Evolutionary conservation across 2,797 vertebrate species (phyloP), one percentile per base, ranked within the genome.

Genomic region (Myripristis murdjan): DNA sequence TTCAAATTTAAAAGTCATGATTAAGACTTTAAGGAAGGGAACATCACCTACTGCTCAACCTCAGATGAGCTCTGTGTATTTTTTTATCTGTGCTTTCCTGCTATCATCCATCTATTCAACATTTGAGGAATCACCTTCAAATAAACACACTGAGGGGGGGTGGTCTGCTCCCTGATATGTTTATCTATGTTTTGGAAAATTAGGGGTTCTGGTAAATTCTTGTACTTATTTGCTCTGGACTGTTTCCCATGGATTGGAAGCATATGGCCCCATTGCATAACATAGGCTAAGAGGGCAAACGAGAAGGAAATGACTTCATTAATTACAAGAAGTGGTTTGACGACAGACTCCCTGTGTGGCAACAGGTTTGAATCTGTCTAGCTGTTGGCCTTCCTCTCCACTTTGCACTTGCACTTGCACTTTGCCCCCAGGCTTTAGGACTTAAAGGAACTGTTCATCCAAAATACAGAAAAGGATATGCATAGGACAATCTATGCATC

Each of bases 181-280:
- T 89, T 89, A 83, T 90, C 69, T 68, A 16, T 52, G 54, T 52
- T 48, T 39, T 57, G 43, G 20, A 47, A 73, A 88, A 92, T 86
- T 73, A 83, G 73, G 60, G 44, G 31, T 79, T 81, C 73, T 81
- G 57, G 41, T 78, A 64, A 86, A 85, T 64, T 71, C 56, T 39
- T 73, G 6, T 35, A 56, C 61, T 70, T 81, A 63, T 70, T 85
- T 60, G 52, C 31, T 64, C 59, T 70, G 7, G 5, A 47, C 52
- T 70, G 41, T 80, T 53, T 22, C 67, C 9, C 37, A 52, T 47
- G 59, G 82, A 90, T 78, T 87, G 72, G 77, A 90, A 87, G 70
- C 89, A 91, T 87, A 87, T 90, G 90, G 69, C 47, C 66, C 53
- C 48, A 49, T 89, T 91, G 51, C 79, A 84, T 89, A 90, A 91